A percentile compares a stretch with the other conserved stretches of the same genome.
Evolutionary conservation across 2,888 invertebrate genomes (phyloP).

Genomic region (Melanargia galathea): DNA sequence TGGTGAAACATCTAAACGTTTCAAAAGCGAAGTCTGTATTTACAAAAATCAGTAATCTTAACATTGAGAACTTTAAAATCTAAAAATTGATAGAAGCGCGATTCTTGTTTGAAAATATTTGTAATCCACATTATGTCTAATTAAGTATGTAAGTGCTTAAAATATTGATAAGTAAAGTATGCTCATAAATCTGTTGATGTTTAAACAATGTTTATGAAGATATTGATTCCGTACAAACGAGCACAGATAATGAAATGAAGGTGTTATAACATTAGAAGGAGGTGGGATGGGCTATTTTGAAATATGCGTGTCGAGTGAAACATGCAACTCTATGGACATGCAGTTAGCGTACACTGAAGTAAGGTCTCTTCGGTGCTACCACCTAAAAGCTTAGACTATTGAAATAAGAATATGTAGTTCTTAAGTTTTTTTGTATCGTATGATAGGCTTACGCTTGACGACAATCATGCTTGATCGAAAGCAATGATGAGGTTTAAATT

Average conservation of each 20-base stretch:
- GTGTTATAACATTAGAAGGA: slow-evolving; percentile 62
- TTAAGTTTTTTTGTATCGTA: too few species aligned
- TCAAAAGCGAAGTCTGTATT: not conserved
- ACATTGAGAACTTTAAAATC: not conserved
- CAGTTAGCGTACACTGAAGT: slow-evolving; percentile 60
- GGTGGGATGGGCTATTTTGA: slow-evolving; percentile 68
- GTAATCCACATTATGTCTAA: too few species aligned
- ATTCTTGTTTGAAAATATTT: not conserved
- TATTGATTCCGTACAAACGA: not conserved
- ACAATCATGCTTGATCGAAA: too few species aligned
- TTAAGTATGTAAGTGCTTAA: not conserved
- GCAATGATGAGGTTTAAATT: too few species aligned
- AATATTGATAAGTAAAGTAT: too few species aligned
- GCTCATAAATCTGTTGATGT: slow-evolving; percentile 3
- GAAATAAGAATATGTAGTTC: not conserved
- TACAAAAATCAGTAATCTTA: not conserved
- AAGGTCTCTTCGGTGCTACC: slow-evolving; percentile 59
- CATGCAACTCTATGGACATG: slow-evolving; percentile 74
- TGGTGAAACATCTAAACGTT: not conserved
- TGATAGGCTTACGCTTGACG: too few species aligned
- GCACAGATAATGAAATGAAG: slow-evolving; percentile 40
- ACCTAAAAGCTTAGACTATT: slow-evolving; percentile 27
- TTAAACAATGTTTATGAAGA: not conserved
- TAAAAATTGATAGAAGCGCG: not conserved
- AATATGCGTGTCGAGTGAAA: slow-evolving; percentile 55